Evolutionary conservation across 2,797 vertebrate species (phyloP).

Genomic region (Myoxocephalus aenaeus): DNA sequence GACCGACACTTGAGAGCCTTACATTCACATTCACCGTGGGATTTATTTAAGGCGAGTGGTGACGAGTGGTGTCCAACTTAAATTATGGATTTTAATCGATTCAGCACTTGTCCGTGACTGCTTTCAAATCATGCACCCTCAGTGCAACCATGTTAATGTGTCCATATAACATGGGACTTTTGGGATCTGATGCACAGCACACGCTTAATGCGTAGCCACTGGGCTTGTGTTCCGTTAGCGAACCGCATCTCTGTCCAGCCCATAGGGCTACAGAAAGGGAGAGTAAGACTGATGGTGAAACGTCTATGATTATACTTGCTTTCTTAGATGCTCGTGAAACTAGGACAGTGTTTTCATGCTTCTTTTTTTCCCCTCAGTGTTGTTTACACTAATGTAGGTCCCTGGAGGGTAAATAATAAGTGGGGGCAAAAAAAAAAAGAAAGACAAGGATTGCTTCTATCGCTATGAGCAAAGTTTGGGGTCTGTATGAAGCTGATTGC

Average conservation of each 20-base stretch:
- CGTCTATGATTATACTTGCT: conserved; percentile 64
- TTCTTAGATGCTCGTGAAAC: conserved; percentile 78
- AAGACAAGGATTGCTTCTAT: conserved; percentile 88
- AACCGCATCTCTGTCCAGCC: conserved; percentile 53
- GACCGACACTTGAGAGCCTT: conserved; percentile 14
- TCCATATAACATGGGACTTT: conserved; percentile 44
- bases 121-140: conserved; percentile 55
- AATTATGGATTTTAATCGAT: conserved; percentile 52
- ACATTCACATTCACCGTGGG: conserved; percentile 18
- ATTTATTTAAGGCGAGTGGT: conserved; percentile 58
- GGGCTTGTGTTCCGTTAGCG: conserved; percentile 56
- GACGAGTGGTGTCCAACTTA: conserved; percentile 24
- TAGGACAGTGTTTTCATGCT: conserved; percentile 81
- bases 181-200: conserved; percentile 48
- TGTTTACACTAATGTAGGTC: conserved; percentile 91
- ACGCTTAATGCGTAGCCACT: conserved; percentile 60
- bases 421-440: conserved; percentile 7
- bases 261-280: conserved; percentile 50
- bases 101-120: conserved; percentile 52
- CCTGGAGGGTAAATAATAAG: conserved; percentile 84
- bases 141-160: conserved; percentile 52
- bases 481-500: conserved; percentile 86
- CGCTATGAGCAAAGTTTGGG: conserved; percentile 87
- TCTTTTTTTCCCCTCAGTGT: conserved; percentile 86
- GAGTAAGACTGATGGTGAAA: conserved; percentile 56